Conservation (phyloP, 2,888 invertebrate genomes). For the Lasioglossum figueresi region DNA sequence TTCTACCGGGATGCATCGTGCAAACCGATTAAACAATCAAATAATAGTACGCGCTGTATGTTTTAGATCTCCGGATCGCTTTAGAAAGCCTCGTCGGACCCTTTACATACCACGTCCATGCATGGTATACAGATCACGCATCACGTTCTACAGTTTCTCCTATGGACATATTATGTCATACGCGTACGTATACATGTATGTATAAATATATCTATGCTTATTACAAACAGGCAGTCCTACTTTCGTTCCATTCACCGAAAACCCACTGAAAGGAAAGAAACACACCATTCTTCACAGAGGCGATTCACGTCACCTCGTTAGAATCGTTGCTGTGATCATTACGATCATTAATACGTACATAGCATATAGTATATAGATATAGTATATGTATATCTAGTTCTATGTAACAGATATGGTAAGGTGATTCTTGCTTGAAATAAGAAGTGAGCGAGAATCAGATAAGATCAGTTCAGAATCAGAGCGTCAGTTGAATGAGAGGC, state of each 20-base stretch:
- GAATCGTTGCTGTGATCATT: background rate
- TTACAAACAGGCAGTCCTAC: constrained; percentile 60
- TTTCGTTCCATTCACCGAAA: constrained; percentile 61
- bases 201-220: constrained; percentile 38
- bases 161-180: constrained; percentile 21
- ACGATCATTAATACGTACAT: background rate
- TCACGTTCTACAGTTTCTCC: constrained; percentile 46
- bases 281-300: constrained; percentile 36
- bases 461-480: constrained; percentile 56
- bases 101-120: constrained; percentile 43
- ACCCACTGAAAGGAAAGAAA: constrained; percentile 54
- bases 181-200: background rate
- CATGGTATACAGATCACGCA: constrained; percentile 35
- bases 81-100: constrained; percentile 3
- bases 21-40: constrained; percentile 30
- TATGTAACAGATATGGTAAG: constrained; percentile 41
- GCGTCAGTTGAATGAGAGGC: constrained; percentile 70
- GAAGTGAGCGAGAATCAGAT: constrained; percentile 65
- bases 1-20: constrained; percentile 31
- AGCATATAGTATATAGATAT: background rate
- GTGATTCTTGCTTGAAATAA: constrained; percentile 62
- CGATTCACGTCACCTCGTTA: constrained; percentile 6
- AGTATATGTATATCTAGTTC: constrained; percentile 32
- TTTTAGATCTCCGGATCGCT: background rate
- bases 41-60: background rate